phyloP scores from a whole-genome alignment of 2,797 vertebrate genomes.

The Falco rusticolus region DNA sequence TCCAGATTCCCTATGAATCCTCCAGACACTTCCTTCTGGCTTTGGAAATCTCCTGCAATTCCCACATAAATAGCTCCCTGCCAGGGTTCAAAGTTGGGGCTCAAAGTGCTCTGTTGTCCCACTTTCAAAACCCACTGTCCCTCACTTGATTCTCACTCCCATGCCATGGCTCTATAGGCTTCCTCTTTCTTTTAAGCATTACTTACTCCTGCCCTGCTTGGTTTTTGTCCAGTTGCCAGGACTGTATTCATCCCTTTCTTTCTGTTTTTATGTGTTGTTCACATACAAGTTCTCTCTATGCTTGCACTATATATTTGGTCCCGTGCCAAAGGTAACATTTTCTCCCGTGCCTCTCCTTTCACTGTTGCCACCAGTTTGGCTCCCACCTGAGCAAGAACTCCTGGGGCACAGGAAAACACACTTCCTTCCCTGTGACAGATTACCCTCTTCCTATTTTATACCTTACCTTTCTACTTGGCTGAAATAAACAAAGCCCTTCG shows the following conservation, averaged over 20 bases:
- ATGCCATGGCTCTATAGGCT: not conserved
- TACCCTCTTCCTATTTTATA: not conserved
- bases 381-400: not conserved
- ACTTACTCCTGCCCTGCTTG: not conserved
- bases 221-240: not conserved
- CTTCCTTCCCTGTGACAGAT: not conserved
- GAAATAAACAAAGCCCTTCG: not conserved
- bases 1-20: not conserved
- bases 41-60: not conserved
- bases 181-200: not conserved
- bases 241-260: not conserved
- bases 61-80: not conserved
- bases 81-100: not conserved
- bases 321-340: not conserved
- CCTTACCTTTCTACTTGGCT: not conserved
- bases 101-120: not conserved
- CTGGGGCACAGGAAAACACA: not conserved
- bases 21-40: not conserved
- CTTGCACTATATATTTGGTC: not conserved
- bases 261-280: not conserved
- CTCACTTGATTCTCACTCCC: accelerated
- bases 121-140: not conserved
- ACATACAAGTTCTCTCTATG: accelerated
- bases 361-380: not conserved
- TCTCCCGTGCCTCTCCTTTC: not conserved